Evolutionary conservation across 2,113 vertebrate species (phyloP).

Genomic region (Erinaceus europaeus): DNA sequence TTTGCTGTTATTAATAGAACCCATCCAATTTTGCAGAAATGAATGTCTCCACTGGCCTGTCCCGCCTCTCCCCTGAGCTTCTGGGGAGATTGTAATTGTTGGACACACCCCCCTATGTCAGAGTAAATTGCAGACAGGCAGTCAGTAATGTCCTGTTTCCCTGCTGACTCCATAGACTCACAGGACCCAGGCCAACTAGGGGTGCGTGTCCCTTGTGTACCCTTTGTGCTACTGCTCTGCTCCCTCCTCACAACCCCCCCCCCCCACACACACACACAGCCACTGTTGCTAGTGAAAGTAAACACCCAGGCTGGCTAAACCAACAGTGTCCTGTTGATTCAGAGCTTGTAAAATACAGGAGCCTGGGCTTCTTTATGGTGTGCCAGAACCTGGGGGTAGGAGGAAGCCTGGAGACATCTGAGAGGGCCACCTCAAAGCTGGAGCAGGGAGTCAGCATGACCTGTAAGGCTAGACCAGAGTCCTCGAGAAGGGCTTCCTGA

Average conservation of each 20-base stretch:
- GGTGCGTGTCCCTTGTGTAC: slow-evolving; percentile 46
- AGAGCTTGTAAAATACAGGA: slow-evolving; percentile 79
- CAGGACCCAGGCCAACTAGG: slow-evolving; percentile 45
- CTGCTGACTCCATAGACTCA: not conserved
- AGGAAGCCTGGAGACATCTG: slow-evolving; percentile 65
- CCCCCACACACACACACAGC: no score
- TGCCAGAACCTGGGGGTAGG: slow-evolving; percentile 74
- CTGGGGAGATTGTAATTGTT: slow-evolving; percentile 44
- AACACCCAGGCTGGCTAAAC: slow-evolving; percentile 76
- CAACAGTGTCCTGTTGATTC: slow-evolving; percentile 76
- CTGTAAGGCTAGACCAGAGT: not conserved
- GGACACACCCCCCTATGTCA: slow-evolving; percentile 40
- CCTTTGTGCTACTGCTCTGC: slow-evolving; percentile 37
- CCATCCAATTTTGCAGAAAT: not conserved
- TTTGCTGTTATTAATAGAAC: not conserved
- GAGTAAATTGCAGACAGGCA: slow-evolving; percentile 62
- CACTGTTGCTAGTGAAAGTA: slow-evolving; percentile 77
- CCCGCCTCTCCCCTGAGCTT: not conserved
- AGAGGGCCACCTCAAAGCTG: slow-evolving; percentile 54
- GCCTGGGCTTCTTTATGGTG: slow-evolving; percentile 77
- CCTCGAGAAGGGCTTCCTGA: not conserved
- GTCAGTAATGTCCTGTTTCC: slow-evolving; percentile 63
- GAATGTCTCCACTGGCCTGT: not conserved
- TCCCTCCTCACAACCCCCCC: slow-evolving; percentile 62
- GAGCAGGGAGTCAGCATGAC: not conserved